Conservation (phyloP, 2,888 invertebrate genomes). For the Yponomeuta plumbellus region DNA sequence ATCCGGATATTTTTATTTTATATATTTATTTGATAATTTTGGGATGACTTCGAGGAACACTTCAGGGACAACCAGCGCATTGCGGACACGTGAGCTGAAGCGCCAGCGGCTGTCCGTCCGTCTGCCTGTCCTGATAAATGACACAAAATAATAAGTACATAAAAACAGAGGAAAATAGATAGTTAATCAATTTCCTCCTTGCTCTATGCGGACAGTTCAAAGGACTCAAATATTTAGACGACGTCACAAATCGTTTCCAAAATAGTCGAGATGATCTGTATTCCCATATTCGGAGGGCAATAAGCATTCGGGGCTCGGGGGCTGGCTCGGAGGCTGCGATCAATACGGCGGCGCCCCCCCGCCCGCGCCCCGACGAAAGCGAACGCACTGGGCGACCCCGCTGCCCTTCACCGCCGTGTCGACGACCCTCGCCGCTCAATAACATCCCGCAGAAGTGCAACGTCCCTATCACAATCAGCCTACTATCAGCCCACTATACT, state of each 20-base stretch:
- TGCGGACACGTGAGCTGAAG: no score
- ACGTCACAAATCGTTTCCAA: neutral
- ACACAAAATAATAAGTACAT: no score
- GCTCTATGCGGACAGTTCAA: no score
- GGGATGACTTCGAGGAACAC: no score
- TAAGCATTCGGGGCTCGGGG: slow-evolving; percentile 30
- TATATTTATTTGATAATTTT: no score
- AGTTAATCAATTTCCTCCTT: no score
- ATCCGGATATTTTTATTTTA: no score
- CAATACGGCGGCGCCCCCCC: slow-evolving; percentile 31
- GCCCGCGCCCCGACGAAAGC: slow-evolving; percentile 57
- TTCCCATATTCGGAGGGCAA: slow-evolving; percentile 23
- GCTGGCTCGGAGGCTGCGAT: slow-evolving; percentile 37
- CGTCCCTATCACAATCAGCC: neutral
- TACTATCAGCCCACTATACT: no score
- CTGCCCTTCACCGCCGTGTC: slow-evolving; percentile 70
- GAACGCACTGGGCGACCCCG: slow-evolving; percentile 62
- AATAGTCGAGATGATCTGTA: neutral
- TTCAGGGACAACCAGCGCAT: no score
- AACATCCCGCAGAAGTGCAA: neutral
- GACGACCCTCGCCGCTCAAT: slow-evolving; percentile 50
- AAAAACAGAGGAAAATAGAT: no score
- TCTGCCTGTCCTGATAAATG: no score
- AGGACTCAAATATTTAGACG: neutral
- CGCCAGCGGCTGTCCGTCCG: no score